Evolutionary conservation across 2,888 invertebrate genomes (phyloP), one percentile per base, ranked within the genome.

Genomic region (Pemphredon lugubris): DNA sequence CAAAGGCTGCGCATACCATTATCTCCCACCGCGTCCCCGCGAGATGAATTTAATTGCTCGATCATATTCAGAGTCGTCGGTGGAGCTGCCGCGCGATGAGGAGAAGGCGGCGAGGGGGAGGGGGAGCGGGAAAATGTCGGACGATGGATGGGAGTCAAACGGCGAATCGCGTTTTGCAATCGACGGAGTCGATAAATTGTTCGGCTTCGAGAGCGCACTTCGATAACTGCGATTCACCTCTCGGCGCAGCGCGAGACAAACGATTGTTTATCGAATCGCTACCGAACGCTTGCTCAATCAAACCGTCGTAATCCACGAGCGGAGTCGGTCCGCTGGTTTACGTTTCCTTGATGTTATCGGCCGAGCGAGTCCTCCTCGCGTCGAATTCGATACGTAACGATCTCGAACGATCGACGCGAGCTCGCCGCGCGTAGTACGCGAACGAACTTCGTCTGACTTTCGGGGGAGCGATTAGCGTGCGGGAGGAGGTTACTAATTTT

Each of bases 231-330:
- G 63, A 34, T 21, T 2, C 32, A 23, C 14, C 16, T 48, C 42
- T 21, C 47, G 34, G 13, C 30, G 34, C 18, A 3, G 34, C 39
- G 9, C 14, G 21, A 9, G 18, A 47, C 48, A 16, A 39, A 47
- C 47, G 74, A 74, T 74, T 73, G 73, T 73, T 69, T 69, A 73
- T 74, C 68, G 68, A 72, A 65, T 40, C 68, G 73, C 74, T 74
- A 74, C 68, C 53, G 74, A 61, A 60, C 73, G 2, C 51, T 73
- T 72, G 63, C 68, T 54, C 59, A 68, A 74, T 68, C 71, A 34
- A 16, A 16, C 9, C 53, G 57, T 61, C n/a, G n/a, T 30, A 58
- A 67, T 61, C 67, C 47, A 18, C 54, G 72, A 74, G 72, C 55
- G 61, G 16, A n/a, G 4, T 3, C 40, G 2, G 4, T 34, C 42